phyloP scores from a whole-genome alignment of 23 tunicate genomes.

The Diplosoma virens region DNA sequence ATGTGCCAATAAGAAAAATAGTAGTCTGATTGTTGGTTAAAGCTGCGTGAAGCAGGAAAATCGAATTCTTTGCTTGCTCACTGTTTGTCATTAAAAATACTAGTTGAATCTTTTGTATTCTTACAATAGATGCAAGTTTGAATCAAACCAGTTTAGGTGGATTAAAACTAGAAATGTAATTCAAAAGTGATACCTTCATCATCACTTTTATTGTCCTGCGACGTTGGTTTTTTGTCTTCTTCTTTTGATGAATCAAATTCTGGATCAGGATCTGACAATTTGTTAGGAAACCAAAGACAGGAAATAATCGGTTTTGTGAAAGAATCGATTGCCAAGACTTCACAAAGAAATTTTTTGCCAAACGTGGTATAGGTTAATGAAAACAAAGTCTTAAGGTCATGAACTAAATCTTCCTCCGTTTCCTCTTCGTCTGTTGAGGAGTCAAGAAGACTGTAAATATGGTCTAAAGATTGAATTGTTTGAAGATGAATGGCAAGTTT shows the following conservation, averaged over 20 bases:
- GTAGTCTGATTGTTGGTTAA: too few species aligned
- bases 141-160: too few species aligned
- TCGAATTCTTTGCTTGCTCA: too few species aligned
- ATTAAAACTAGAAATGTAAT: too few species aligned
- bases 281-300: constrained; percentile 52
- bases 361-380: constrained; percentile 53
- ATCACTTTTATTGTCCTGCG: background rate
- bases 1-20: too few species aligned
- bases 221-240: background rate
- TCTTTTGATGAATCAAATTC: background rate
- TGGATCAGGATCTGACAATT: constrained; percentile 35
- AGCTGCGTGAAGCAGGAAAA: too few species aligned
- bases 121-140: too few species aligned
- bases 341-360: constrained; percentile 57
- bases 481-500: constrained; percentile 66
- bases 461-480: constrained; percentile 66
- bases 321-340: constrained; percentile 47
- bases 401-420: constrained; percentile 43
- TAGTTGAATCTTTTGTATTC: too few species aligned
- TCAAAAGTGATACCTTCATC: constrained; percentile 27
- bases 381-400: constrained; percentile 42
- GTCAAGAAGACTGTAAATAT: constrained; percentile 43
- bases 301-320: constrained; percentile 23
- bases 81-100: too few species aligned
- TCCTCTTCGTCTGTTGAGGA: constrained; percentile 27